Evolutionary conservation across 2,888 invertebrate genomes (phyloP).

Genomic region (Ommatoiulus sabulosus): DNA sequence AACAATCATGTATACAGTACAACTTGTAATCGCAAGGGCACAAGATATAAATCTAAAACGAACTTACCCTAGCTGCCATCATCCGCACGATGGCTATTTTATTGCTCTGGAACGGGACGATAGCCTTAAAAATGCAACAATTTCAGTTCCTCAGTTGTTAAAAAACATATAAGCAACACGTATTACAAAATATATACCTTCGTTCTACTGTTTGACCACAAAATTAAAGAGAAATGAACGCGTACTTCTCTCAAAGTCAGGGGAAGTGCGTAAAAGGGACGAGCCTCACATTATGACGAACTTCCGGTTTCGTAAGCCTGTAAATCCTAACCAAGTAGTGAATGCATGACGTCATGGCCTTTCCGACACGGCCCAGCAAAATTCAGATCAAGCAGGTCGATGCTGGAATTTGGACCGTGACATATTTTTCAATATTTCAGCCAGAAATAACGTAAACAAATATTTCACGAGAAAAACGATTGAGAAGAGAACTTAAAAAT

Average conservation of each 20-base stretch:
- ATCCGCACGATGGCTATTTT: conserved; percentile 22
- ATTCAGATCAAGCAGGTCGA: neutral
- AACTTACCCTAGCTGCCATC: conserved; percentile 15
- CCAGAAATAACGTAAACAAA: neutral
- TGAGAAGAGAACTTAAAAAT: too few species aligned
- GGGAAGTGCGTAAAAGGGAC: conserved; percentile 24
- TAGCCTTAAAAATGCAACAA: neutral
- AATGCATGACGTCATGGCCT: neutral
- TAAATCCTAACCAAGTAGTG: neutral
- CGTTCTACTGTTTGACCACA: neutral
- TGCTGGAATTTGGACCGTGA: neutral
- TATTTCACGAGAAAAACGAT: too few species aligned
- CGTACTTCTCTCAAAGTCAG: neutral
- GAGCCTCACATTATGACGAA: neutral
- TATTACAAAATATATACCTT: neutral
- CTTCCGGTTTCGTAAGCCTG: neutral
- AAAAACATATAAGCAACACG: neutral
- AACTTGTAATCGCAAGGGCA: neutral
- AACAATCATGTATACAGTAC: neutral
- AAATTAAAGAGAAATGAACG: neutral
- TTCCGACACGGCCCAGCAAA: neutral
- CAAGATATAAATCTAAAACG: neutral
- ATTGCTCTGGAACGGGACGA: neutral
- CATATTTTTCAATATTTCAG: neutral
- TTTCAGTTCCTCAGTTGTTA: neutral